Evolutionary conservation across 1,140 invertebrate species (phyloP).

Genomic region (Phenacoccus solenopsis): DNA sequence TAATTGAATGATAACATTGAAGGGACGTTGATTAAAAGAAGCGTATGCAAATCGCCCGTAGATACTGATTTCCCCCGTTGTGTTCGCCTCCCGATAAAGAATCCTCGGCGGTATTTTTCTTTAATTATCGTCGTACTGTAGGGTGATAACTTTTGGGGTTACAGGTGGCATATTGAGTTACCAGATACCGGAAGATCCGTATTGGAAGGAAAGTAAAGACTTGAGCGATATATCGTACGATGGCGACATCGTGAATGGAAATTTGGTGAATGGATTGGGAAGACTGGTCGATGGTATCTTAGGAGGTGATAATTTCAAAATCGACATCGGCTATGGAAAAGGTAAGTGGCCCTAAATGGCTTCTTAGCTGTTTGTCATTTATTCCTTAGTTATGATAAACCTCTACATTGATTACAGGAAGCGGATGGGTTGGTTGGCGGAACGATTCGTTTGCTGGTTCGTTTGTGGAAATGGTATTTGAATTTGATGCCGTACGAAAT

Average conservation of each 20-base stretch:
- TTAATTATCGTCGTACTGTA: not conserved
- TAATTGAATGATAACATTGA: not conserved
- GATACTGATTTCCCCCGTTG: too few species aligned
- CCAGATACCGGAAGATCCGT: constrained; percentile 60
- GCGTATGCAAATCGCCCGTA: too few species aligned
- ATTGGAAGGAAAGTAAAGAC: constrained; percentile 58
- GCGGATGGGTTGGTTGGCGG: constrained; percentile 75
- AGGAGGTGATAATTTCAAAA: constrained; percentile 64
- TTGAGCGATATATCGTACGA: constrained; percentile 74
- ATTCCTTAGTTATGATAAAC: not conserved
- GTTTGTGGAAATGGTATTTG: constrained; percentile 53
- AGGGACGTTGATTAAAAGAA: not conserved
- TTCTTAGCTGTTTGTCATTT: constrained; percentile 9
- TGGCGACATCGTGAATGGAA: constrained; percentile 42
- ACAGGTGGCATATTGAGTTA: constrained; percentile 63
- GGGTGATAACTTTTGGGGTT: constrained; percentile 18
- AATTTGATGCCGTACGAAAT: constrained; percentile 60
- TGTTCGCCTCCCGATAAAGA: too few species aligned
- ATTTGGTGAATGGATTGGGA: constrained; percentile 51
- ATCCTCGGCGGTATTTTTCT: too few species aligned
- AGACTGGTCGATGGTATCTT: constrained; percentile 64
- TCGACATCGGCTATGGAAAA: constrained; percentile 33
- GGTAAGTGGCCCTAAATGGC: constrained; percentile 25
- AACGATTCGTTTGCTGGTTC: constrained; percentile 48
- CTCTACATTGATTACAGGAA: constrained; percentile 34